phyloP scores from a whole-genome alignment of 37 sponge, comb jelly and placozoan species.

The Amphimedon queenslandica region DNA sequence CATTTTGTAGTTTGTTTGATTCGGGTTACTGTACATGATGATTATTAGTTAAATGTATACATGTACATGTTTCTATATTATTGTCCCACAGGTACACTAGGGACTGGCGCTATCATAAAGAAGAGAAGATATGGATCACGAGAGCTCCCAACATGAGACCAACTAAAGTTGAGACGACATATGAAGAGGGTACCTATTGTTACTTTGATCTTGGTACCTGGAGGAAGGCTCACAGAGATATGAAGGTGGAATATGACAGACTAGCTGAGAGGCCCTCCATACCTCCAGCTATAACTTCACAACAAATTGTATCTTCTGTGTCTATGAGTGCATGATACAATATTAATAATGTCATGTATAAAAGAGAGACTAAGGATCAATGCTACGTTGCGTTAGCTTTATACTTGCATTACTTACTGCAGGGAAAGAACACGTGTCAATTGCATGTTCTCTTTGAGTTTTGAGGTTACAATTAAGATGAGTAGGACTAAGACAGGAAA shows the following conservation, averaged over 20 bases:
- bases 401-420: too few relatives aligned
- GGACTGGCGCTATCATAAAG: slow-evolving; percentile 97
- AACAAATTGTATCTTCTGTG: slow-evolving; percentile 23
- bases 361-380: too few relatives aligned
- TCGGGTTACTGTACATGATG: too few relatives aligned
- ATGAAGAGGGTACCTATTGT: slow-evolving; percentile 89
- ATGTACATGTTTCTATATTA: too few relatives aligned
- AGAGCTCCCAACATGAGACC: slow-evolving; percentile 91
- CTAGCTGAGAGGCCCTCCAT: slow-evolving; percentile 87
- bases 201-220: slow-evolving; percentile 90
- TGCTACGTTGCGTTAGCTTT: too few relatives aligned
- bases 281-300: slow-evolving; percentile 44
- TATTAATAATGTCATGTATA: too few relatives aligned
- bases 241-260: slow-evolving; percentile 89
- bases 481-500: too few relatives aligned
- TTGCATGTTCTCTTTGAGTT: too few relatives aligned
- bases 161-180: slow-evolving; percentile 55
- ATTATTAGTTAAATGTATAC: too few relatives aligned
- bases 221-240: slow-evolving; percentile 87
- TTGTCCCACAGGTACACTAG: slow-evolving; percentile 68
- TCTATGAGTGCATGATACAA: slow-evolving; percentile 25
- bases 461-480: too few relatives aligned
- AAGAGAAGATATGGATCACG: slow-evolving; percentile 93
- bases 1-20: too few relatives aligned
- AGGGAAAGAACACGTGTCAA: too few relatives aligned